Conservation (phyloP, 2,113 vertebrate species). For the Stomatorhinus ivindoensis region DNA sequence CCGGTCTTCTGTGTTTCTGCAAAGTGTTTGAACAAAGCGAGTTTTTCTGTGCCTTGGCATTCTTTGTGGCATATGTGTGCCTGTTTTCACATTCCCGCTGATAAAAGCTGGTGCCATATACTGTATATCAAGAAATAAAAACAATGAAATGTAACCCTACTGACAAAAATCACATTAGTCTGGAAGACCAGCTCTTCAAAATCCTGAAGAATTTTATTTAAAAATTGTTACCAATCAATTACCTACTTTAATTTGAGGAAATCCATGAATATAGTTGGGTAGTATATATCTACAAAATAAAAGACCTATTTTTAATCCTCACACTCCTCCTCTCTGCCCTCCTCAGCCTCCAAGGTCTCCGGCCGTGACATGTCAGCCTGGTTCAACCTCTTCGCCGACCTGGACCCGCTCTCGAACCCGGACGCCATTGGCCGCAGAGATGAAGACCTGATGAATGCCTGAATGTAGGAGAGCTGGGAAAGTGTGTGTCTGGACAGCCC, state of each 20-base stretch:
- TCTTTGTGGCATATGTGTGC: background rate
- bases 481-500: conserved; percentile 14
- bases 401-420: conserved; percentile 73
- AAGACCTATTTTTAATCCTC: background rate
- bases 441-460: conserved; percentile 67
- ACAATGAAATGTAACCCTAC: background rate
- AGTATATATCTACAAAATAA: background rate
- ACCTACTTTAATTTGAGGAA: background rate
- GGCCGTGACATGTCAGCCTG: conserved; percentile 65
- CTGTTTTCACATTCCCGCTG: background rate
- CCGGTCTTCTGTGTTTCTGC: background rate
- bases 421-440: conserved; percentile 66
- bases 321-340: background rate
- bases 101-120: background rate
- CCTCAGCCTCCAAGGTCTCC: conserved; percentile 35
- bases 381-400: conserved; percentile 72
- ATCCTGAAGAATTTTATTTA: background rate
- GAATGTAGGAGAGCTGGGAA: conserved; percentile 28
- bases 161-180: background rate
- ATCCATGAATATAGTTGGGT: background rate
- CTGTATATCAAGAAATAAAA: background rate
- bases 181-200: background rate
- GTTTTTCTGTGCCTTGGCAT: background rate
- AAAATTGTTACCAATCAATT: background rate
- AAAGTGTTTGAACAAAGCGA: background rate